Base-by-base conservation (phyloP, 2,888 invertebrate genomes). In the Cataglyphis cursor region DNA sequence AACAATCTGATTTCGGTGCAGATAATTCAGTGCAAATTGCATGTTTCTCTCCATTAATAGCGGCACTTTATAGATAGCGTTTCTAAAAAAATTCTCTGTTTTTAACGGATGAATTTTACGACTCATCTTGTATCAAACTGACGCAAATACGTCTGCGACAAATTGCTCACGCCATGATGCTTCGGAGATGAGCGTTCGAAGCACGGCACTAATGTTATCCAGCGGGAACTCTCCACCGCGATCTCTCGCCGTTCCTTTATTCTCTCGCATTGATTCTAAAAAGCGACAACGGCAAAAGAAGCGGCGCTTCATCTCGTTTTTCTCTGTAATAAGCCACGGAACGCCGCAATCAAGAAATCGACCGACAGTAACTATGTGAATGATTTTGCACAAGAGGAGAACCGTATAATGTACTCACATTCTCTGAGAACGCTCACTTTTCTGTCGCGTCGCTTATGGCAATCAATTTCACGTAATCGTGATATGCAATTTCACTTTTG, bases 21-120 rank as follows among this genome's bases (percentile, higher is more conserved):
- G 57, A 68, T 28, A 78, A 48, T 48, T 51, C n/a, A 80, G 35
- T 59, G 28, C 21, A 74, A n/a, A 61, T 73, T 51, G 48, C 57
- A 31, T 21, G 21, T 57, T 82, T 82, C 66, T 82, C 57, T 21
- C 18, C 31, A 12, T 31, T 38, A 51, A 62, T 84, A 70, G 85
- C 74, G 81, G 82, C 74, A 59, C 80, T 61, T 68, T 72, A 68
- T 80, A 74, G 88, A 82, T 87, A 87, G 87, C 86, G 85, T 87
- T 87, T 64, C 82, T 70, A 78, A 87, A 70, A 72, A 57, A 59
- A 24, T 24, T 85, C 75, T 72, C 73, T 65, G 78, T 89, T 84
- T 90, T 85, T 88, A 87, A 91, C 90, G 88, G 91, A 91, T 91
- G 87, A 88, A 92, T 92, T 92, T 91, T 88, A 87, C 88, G 87